Evolutionary conservation across 2,113 vertebrate species (phyloP).

Genomic region (Cranoglanis bouderius): DNA sequence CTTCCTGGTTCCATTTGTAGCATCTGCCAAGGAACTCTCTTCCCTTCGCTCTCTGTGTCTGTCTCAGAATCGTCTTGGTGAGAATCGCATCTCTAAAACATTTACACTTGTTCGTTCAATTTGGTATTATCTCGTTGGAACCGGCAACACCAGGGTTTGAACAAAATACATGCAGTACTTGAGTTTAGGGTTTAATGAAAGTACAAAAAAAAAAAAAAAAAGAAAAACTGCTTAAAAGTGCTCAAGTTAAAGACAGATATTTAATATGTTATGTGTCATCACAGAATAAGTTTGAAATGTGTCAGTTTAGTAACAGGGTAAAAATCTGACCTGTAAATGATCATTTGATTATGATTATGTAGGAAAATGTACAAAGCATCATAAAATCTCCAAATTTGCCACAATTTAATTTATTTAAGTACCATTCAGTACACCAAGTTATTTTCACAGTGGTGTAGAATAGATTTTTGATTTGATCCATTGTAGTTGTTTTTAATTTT

Average conservation of each 20-base stretch:
- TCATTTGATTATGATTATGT: background rate
- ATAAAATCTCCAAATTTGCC: background rate
- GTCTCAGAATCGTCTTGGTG: constrained; percentile 88
- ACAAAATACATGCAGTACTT: background rate
- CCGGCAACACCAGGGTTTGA: background rate
- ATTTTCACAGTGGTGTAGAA: too few species aligned
- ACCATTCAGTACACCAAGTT: background rate
- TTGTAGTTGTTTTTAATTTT: too few species aligned
- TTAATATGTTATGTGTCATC: background rate
- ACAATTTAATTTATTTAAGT: background rate
- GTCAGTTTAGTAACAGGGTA: background rate
- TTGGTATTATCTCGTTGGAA: background rate
- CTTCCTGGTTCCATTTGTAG: constrained; percentile 78
- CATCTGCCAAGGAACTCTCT: constrained; percentile 74
- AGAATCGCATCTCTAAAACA: background rate
- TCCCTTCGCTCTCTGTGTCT: constrained; percentile 82
- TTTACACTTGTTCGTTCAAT: background rate
- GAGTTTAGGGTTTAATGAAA: background rate
- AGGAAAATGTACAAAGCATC: background rate
- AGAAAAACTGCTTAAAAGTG: background rate
- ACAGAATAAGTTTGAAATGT: background rate
- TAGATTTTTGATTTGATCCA: too few species aligned
- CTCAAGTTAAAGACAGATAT: background rate
- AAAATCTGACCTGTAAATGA: background rate
- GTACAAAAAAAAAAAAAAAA: background rate